A percentile compares a stretch with the other conserved stretches of the same genome.
phyloP scores from a whole-genome alignment of 2,888 invertebrate genomes.

The Polyommatus iphigenia region DNA sequence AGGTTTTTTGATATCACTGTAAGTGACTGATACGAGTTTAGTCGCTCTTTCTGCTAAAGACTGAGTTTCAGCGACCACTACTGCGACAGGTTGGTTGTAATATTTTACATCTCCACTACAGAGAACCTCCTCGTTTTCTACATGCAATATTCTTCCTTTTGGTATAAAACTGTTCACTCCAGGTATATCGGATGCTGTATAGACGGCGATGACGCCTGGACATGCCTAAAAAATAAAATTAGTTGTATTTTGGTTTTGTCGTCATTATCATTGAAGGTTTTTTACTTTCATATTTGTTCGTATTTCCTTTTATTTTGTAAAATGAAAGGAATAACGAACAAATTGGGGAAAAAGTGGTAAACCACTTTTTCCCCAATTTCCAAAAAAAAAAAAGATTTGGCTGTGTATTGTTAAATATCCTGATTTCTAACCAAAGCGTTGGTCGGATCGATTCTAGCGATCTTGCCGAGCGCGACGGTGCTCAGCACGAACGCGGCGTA shows the following conservation, averaged over 20 bases:
- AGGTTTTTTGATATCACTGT: constrained; percentile 59
- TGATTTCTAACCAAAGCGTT: constrained; percentile 81
- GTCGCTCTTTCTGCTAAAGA: constrained; percentile 75
- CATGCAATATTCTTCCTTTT: constrained; percentile 39
- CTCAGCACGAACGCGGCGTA: constrained; percentile 83
- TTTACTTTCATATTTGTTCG: too few species aligned
- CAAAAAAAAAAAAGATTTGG: too few species aligned
- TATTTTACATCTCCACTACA: constrained; percentile 77
- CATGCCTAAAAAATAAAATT: constrained; percentile 62
- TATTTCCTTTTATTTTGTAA: too few species aligned
- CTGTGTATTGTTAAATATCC: too few species aligned
- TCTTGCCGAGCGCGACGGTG: constrained; percentile 60
- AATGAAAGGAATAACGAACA: too few species aligned
- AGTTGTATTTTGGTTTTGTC: background rate
- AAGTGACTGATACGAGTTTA: constrained; percentile 75
- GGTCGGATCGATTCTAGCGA: constrained; percentile 80
- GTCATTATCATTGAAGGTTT: background rate
- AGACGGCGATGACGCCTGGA: constrained; percentile 83
- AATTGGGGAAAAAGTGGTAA: too few species aligned
- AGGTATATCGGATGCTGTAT: constrained; percentile 84
- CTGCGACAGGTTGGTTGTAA: constrained; percentile 84
- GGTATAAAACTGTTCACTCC: constrained; percentile 80
- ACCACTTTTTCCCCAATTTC: too few species aligned
- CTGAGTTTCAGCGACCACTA: constrained; percentile 81
- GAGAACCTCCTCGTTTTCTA: constrained; percentile 64